Base-by-base conservation (phyloP, 2,888 invertebrate species). In the Xanthostigma xanthostigma region DNA sequence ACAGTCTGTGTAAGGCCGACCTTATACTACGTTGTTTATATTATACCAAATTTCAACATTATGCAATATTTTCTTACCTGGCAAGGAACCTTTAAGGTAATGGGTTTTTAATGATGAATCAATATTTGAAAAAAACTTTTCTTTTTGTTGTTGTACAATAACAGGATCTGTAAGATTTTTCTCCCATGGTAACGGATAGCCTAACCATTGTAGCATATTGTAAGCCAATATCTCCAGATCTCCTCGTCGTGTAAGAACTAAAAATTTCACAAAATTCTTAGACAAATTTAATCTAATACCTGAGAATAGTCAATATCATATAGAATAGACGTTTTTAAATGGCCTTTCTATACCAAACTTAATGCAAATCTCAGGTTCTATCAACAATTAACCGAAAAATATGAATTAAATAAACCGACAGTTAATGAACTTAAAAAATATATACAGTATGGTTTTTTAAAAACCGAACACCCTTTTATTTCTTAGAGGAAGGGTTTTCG, bases 211-310 rank as follows among this genome's bases (percentile, higher is more conserved):
- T 40, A 96, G 75, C 63, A 97, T 72, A 68, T 96, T 97, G 65
- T 90, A 98, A 1, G 81, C 90, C 5, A 97, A 73, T 55, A 95
- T 91, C 71, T 98, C 96, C 13, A 97, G 69, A 67, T 98, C 97
- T 0, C 94, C 89, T 41, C 96, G 74, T 77, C 87, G 82, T 11
- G 91, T 91, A 36, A 85, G 71, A 43, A 82, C 82, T 73, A 65
- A 63, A 62, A 69, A 59, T 35, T 69, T 54, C 71, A 73, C 71
- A 53, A 66, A 27, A 27, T 27, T 27, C 27, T 27, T 27, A 27
- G 27, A 27, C 6, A 27, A 27, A 27, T 27, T 6, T 27, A 27
- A 27, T 27, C 27, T 17, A 17, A 17, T 3, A 4, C 17, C 4
- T 17, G 4, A 17, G 17, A 17, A 17, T 17, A 17, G 17, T 17